Percentiles rank a stretch among this genome's conserved stretches.
Evolutionary conservation across 2,113 vertebrate genomes (phyloP).

Genomic region (Cyphotilapia sp.): DNA sequence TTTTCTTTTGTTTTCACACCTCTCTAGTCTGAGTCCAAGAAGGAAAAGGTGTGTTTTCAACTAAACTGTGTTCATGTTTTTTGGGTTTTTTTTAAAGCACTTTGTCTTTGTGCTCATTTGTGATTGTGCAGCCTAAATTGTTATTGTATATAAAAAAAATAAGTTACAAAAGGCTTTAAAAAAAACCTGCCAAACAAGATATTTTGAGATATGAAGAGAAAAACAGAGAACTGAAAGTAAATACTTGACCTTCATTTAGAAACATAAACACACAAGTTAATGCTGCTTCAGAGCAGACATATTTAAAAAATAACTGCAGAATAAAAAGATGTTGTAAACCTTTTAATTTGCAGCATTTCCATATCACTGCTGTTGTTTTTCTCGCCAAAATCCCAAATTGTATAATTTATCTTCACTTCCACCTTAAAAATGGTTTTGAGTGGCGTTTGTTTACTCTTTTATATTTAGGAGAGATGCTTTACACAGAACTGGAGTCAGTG

Average conservation of each 20-base stretch:
- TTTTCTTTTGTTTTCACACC: not conserved
- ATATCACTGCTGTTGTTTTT: not conserved
- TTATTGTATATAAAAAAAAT: rapidly evolving
- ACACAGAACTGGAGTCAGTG: not conserved
- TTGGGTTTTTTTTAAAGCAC: not conserved
- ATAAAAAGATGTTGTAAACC: not conserved
- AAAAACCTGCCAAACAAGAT: not conserved
- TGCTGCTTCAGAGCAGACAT: not conserved
- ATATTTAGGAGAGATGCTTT: rapidly evolving
- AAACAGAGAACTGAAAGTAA: not conserved
- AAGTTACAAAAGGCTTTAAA: not conserved
- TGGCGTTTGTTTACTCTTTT: not conserved
- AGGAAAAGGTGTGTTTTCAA: slow-evolving; percentile 56
- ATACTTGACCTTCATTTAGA: not conserved
- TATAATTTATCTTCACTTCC: not conserved
- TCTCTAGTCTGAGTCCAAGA: slow-evolving; percentile 14
- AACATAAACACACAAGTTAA: not conserved
- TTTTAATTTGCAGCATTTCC: not conserved
- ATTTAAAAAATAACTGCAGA: not conserved
- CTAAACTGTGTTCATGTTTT: not conserved
- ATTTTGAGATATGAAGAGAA: not conserved
- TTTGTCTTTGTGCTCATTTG: not conserved
- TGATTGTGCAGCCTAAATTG: not conserved
- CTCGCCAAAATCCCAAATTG: not conserved
- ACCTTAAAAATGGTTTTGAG: rapidly evolving